These are phyloP conservation scores for Cyclophora punctaria DNA, from an alignment of 2,888 invertebrate genomes.

Conservation along the genomic window DNA sequence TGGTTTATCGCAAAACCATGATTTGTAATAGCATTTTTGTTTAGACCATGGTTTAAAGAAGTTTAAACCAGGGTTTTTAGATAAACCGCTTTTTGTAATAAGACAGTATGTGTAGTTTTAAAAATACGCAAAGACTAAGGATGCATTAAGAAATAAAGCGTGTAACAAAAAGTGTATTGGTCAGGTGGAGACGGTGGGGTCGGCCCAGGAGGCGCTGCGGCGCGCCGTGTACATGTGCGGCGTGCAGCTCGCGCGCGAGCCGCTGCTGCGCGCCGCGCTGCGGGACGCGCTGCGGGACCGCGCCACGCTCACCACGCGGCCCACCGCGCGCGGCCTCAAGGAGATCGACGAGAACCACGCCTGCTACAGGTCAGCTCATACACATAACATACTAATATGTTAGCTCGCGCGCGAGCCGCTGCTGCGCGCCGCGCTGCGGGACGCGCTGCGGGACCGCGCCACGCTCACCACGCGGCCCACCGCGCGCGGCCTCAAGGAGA, in stretches of 20 bases:
- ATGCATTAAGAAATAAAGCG: too few species aligned
- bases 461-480: conserved; percentile 89
- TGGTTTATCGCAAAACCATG: too few species aligned
- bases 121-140: too few species aligned
- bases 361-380: conserved; percentile 75
- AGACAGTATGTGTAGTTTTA: too few species aligned
- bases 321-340: conserved; percentile 93
- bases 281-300: conserved; percentile 91
- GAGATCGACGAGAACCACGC: conserved; percentile 97
- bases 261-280: conserved; percentile 88
- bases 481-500: conserved; percentile 92
- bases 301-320: conserved; percentile 85
- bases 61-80: too few species aligned
- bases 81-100: too few species aligned
- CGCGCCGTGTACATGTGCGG: conserved; percentile 97
- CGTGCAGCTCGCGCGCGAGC: conserved; percentile 93
- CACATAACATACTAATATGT: too few species aligned
- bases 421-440: conserved; percentile 88
- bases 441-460: conserved; percentile 91
- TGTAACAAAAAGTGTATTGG: neutral
- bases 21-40: too few species aligned
- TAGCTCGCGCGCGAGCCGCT: conserved; percentile 94
- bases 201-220: conserved; percentile 87
- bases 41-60: too few species aligned
- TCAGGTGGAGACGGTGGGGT: conserved; percentile 41